Evolutionary conservation across 2,113 vertebrate genomes (phyloP).

Genomic region (Cnemophilus loriae): DNA sequence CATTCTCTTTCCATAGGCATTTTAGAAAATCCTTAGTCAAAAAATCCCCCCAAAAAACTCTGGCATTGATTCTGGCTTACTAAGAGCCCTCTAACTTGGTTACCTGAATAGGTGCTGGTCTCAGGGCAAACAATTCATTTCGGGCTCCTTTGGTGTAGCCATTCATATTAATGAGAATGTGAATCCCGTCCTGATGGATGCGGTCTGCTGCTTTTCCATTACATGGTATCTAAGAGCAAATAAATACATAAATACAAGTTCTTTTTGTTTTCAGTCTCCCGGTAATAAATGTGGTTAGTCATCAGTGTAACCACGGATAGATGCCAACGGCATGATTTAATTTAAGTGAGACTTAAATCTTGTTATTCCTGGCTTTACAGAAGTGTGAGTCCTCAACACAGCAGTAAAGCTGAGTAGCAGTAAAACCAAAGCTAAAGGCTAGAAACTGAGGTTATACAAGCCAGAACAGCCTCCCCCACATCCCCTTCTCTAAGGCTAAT

Average conservation of each 20-base stretch:
- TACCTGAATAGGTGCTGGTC: constrained; percentile 94
- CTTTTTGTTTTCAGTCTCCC: not conserved
- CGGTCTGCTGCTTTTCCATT: constrained; percentile 98
- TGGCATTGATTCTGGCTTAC: not conserved
- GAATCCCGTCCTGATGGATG: constrained; percentile 95
- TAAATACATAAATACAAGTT: not conserved
- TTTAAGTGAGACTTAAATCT: not conserved
- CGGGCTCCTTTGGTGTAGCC: constrained; percentile 97
- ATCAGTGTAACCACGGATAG: not conserved
- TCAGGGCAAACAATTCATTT: constrained; percentile 94
- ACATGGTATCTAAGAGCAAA: constrained; percentile 84
- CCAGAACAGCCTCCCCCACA: not conserved
- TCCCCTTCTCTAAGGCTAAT: not conserved
- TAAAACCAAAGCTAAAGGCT: not conserved
- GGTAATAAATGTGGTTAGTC: not conserved
- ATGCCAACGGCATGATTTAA: not conserved
- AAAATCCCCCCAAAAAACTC: not conserved
- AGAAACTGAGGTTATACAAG: not conserved
- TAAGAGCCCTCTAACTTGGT: not conserved
- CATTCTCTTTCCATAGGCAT: not conserved
- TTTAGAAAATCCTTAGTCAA: not conserved
- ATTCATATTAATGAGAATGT: constrained; percentile 98
- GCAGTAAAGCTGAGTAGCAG: not conserved
- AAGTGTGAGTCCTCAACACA: accelerated
- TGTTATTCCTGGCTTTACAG: not conserved